Evolutionary conservation across 2,888 invertebrate species (phyloP), one percentile per base, ranked within the genome.

Genomic region (Aricia artaxerxes): DNA sequence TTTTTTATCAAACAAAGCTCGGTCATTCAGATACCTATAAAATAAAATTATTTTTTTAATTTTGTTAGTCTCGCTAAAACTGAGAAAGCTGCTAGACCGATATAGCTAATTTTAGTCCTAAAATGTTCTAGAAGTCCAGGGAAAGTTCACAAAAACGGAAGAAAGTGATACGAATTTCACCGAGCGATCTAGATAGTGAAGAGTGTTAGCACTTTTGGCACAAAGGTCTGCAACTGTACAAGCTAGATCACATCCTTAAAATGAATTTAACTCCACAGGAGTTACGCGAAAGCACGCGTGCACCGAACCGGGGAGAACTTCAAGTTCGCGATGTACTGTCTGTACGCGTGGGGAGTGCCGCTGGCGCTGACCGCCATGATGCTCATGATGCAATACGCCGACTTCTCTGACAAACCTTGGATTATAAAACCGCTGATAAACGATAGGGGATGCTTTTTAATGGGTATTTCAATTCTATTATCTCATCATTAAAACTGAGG

Each of bases 221-320:
- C 7, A 44, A 44, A 7, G 44, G 7, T 44, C 7, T 44, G 44
- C 44, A 44, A 44, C 44, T 44, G 44, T 7, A 44, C 44, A 44
- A 1, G 44, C 44, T 44, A 53, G 53, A 53, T 53, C 7, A 53
- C 53, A 53, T 1, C 13, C 13, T 3, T 57, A 9, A 49, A 16
- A 77, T 49, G 9, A 60, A 16, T 64, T 35, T 69, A 5, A 11
- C 64, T 38, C 80, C 76, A 60, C 86, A 93, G 93, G 80, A 92
- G 93, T 6, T 93, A 92, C 82, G 92, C 92, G 0, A 92, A 93
- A 82, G 91, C 93, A 1, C 89, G 93, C 1, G 85, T 89, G 0
- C 92, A 94, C 81, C 87, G 93, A 0, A 88, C 90, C 1, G 93
- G 93, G 0, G 91, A 93, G 79, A 73, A 78, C 0, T 92, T 90